Conservation (phyloP, 2,888 invertebrate genomes). For the Thymelicus lineola region DNA sequence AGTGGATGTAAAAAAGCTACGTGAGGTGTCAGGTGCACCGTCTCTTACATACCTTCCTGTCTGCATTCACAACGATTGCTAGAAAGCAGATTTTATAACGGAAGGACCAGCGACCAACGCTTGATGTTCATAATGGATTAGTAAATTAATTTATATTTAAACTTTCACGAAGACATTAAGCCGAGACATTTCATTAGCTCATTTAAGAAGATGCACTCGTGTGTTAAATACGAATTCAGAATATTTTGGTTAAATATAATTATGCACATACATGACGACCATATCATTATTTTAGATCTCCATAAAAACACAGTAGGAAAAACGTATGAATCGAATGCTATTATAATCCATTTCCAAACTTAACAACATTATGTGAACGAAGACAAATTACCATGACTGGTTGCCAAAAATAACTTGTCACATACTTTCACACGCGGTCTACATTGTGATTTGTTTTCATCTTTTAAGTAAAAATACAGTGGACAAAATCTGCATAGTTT, state of each 20-base stretch:
- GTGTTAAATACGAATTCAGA: too few relatives aligned
- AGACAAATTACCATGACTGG: conserved; percentile 20
- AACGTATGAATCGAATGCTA: not conserved
- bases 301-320: too few relatives aligned
- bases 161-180: too few relatives aligned
- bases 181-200: too few relatives aligned
- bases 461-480: not conserved
- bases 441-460: conserved; percentile 17
- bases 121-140: conserved; percentile 1
- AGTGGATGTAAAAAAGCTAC: not conserved
- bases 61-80: conserved; percentile 1
- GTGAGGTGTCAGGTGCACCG: too few relatives aligned
- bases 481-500: not conserved
- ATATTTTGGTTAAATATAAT: too few relatives aligned
- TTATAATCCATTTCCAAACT: conserved; percentile 1
- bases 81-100: conserved; percentile 8
- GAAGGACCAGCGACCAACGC: not conserved
- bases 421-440: conserved; percentile 12
- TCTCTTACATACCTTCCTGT: too few relatives aligned
- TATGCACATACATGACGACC: too few relatives aligned
- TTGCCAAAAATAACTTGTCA: conserved; percentile 22
- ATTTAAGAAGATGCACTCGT: too few relatives aligned
- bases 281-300: too few relatives aligned
- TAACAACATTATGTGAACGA: conserved; percentile 10
- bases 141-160: too few relatives aligned